A percentile compares a stretch with the other conserved stretches of the same genome.
Conservation (phyloP, 2,113 vertebrate genomes). For the Eclectus roratus region DNA sequence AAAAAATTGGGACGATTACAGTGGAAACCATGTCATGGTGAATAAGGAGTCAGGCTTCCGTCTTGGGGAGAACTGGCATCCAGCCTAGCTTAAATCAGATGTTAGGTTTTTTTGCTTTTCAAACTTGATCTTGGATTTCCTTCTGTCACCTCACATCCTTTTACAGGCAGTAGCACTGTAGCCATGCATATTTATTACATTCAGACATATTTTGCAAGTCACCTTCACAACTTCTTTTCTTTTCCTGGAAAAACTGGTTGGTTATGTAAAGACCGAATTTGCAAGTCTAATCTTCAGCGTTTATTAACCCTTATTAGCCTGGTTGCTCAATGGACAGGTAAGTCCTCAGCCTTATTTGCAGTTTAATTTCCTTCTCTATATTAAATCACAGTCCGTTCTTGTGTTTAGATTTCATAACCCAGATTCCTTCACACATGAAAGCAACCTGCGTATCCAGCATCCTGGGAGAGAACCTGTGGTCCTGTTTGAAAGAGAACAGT, state of each 20-base stretch:
- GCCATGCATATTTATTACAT: slow-evolving; percentile 7
- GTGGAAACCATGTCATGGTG: background rate
- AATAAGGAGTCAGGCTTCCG: background rate
- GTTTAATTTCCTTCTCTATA: background rate
- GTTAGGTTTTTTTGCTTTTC: background rate
- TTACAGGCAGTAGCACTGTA: background rate
- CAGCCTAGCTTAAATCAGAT: slow-evolving; percentile 2
- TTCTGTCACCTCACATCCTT: slow-evolving; percentile 5
- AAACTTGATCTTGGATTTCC: slow-evolving; percentile 16
- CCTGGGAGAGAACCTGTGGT: background rate
- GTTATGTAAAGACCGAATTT: slow-evolving; percentile 9
- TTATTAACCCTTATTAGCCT: slow-evolving; percentile 33
- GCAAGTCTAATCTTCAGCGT: slow-evolving; percentile 42
- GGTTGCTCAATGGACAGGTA: background rate
- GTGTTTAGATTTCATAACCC: background rate
- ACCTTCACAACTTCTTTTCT: slow-evolving; percentile 49
- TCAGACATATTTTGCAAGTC: slow-evolving; percentile 60
- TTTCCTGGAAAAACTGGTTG: slow-evolving; percentile 60
- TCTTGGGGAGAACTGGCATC: background rate
- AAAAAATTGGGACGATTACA: background rate
- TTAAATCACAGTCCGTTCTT: background rate
- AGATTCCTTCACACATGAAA: background rate
- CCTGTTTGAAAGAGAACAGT: background rate
- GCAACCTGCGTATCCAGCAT: background rate
- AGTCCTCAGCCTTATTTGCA: background rate